phyloP scores from a whole-genome alignment of 2,113 vertebrate species.

The Ahaetulla prasina region DNA sequence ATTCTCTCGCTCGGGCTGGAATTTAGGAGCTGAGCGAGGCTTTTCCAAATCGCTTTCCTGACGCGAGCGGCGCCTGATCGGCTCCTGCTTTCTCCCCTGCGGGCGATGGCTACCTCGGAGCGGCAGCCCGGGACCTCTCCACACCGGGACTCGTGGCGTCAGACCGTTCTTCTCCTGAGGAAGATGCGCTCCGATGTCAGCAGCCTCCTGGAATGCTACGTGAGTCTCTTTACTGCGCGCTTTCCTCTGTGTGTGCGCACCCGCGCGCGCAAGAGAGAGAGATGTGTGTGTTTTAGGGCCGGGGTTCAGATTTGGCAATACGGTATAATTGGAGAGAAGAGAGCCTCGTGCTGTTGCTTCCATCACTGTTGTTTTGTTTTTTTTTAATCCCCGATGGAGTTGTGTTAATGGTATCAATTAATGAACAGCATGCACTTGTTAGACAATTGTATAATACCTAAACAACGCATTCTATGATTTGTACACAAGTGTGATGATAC shows the following conservation, averaged over 20 bases:
- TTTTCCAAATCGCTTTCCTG: conserved; percentile 46
- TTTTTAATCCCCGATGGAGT: neutral
- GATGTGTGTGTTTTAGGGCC: neutral
- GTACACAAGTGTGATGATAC: neutral
- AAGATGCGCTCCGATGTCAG: conserved; percentile 70
- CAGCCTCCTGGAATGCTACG: conserved; percentile 63
- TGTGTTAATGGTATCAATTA: neutral
- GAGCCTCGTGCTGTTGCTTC: neutral
- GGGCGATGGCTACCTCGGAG: conserved; percentile 63
- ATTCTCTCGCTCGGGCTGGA: conserved; percentile 52
- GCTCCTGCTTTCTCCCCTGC: conserved; percentile 26
- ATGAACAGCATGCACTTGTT: neutral
- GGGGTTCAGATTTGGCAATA: neutral
- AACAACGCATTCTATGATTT: neutral
- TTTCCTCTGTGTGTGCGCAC: neutral
- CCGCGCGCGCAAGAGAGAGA: neutral
- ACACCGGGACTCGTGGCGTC: conserved; percentile 59
- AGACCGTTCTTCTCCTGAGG: conserved; percentile 67
- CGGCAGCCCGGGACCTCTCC: conserved; percentile 35
- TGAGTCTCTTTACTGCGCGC: conserved; percentile 51
- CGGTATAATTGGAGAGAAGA: neutral
- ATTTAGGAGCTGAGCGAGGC: conserved; percentile 64
- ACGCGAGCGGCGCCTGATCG: conserved; percentile 24
- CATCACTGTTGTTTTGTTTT: neutral
- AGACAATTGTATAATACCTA: neutral